Evolutionary conservation across 2,113 vertebrate species (phyloP).

Genomic region (Bothrops jararaca): DNA sequence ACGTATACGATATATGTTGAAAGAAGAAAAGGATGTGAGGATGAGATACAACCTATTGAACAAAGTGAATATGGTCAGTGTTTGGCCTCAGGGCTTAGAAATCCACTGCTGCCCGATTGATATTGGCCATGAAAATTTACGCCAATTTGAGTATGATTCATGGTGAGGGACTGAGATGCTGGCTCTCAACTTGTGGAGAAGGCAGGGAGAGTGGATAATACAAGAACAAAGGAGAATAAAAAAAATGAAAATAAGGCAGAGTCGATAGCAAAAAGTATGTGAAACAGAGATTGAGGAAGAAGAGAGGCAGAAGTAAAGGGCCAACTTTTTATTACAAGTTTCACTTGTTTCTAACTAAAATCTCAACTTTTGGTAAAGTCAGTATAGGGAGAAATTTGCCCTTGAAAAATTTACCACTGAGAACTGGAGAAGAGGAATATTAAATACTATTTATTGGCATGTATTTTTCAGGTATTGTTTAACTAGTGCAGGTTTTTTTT

Average conservation of each 20-base stretch:
- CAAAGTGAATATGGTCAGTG: neutral
- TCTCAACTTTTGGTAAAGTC: neutral
- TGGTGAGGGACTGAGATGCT: neutral
- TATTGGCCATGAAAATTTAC: neutral
- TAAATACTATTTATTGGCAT: constrained; percentile 15
- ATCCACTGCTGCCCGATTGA: neutral
- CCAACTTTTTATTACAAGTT: neutral
- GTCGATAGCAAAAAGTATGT: neutral
- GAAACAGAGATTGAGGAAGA: neutral
- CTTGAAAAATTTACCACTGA: neutral
- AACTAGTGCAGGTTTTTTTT: constrained; percentile 27
- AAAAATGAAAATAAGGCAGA: neutral
- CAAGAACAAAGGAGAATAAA: neutral
- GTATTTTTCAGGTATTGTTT: neutral
- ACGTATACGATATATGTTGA: neutral
- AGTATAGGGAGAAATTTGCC: constrained; percentile 22
- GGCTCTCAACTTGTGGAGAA: neutral
- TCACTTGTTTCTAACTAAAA: neutral
- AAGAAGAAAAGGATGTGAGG: neutral
- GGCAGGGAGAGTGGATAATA: neutral
- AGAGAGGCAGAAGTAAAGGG: neutral
- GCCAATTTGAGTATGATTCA: neutral
- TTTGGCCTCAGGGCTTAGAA: neutral
- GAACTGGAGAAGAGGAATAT: constrained; percentile 25
- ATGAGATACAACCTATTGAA: neutral